A percentile compares a stretch with the other conserved stretches of the same genome.
phyloP scores from a whole-genome alignment of 2,797 vertebrate genomes.

The Molossus alvarezi region DNA sequence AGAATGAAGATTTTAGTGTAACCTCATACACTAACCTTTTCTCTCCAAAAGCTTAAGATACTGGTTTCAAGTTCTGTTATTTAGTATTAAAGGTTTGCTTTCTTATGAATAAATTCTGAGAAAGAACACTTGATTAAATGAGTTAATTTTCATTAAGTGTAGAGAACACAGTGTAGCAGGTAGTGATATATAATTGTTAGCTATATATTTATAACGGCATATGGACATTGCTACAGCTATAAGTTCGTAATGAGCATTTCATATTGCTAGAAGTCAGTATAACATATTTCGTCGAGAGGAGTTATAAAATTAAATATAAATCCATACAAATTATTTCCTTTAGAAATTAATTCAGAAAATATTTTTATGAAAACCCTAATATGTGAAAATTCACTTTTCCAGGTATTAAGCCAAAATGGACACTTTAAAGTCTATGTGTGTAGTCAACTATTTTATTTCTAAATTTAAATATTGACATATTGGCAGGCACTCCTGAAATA shows the following conservation, averaged over 20 bases:
- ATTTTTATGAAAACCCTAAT: not conserved
- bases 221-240: not conserved
- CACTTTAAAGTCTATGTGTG: constrained; percentile 9
- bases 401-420: not conserved
- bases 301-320: constrained; percentile 29
- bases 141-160: not conserved
- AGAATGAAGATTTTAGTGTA: constrained; percentile 69
- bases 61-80: constrained; percentile 55
- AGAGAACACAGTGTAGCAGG: not conserved
- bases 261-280: not conserved
- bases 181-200: not conserved
- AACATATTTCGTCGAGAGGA: constrained; percentile 39
- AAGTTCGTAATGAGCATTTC: not conserved
- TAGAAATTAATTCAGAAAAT: not conserved
- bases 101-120: constrained; percentile 68
- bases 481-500: not conserved
- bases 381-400: not conserved
- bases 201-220: not conserved
- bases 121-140: constrained; percentile 36
- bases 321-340: not conserved
- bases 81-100: constrained; percentile 39
- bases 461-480: not conserved
- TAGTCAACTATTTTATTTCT: constrained; percentile 4
- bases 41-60: constrained; percentile 61
- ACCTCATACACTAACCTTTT: constrained; percentile 55